Percentiles rank a stretch among this genome's conserved stretches.
Evolutionary conservation across 2,113 vertebrate genomes (phyloP).

Genomic region (Oreotrochilus melanogaster): DNA sequence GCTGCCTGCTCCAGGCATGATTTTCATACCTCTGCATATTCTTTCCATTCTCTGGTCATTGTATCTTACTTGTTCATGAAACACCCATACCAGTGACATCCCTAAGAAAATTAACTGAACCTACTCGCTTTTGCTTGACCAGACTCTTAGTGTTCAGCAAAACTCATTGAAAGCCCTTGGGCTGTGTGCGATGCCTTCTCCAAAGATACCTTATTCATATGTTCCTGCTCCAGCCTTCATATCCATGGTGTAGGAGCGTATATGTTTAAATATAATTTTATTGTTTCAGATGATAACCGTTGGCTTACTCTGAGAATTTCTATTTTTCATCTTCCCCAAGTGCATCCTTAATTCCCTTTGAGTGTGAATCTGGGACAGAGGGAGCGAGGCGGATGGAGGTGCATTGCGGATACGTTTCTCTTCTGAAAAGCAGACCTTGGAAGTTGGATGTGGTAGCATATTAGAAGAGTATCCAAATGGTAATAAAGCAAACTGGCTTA

Average conservation of each 20-base stretch:
- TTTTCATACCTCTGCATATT: neutral
- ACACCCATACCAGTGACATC: neutral
- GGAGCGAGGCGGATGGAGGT: neutral
- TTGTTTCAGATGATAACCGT: neutral
- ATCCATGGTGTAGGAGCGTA: neutral
- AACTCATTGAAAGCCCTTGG: neutral
- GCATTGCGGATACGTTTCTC: neutral
- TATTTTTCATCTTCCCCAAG: slow-evolving; percentile 32
- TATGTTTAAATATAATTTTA: neutral
- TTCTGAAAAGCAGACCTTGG: neutral
- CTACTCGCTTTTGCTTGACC: neutral
- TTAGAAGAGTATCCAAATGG: neutral
- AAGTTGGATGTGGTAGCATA: neutral
- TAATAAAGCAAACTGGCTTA: neutral
- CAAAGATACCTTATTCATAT: neutral
- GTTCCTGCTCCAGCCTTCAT: neutral
- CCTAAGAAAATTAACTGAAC: slow-evolving; percentile 5
- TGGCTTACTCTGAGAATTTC: slow-evolving; percentile 11
- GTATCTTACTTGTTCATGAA: neutral
- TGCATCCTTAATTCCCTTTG: slow-evolving; percentile 48
- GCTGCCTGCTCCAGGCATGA: neutral
- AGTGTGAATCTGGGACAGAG: slow-evolving; percentile 48
- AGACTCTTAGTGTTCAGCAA: neutral
- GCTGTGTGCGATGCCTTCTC: neutral
- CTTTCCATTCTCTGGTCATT: neutral